These are phyloP conservation scores for Pheucticus melanocephalus DNA, from an alignment of 2,113 vertebrate species.

Conservation along the genomic window DNA sequence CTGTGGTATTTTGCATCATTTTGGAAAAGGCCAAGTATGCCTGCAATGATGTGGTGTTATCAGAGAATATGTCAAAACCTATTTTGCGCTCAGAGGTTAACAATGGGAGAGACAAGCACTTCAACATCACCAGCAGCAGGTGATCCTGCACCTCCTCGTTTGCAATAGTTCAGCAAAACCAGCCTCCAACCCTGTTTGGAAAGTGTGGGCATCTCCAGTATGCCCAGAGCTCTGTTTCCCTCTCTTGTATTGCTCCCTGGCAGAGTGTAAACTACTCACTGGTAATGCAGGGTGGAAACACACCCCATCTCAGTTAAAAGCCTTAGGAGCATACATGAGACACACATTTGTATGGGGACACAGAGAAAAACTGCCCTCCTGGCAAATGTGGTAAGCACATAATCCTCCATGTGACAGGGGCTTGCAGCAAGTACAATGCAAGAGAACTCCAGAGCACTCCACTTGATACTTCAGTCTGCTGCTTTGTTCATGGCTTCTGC, in stretches of 20 bases:
- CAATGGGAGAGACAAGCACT: neutral
- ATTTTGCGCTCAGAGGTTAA: neutral
- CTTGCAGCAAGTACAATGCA: neutral
- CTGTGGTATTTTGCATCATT: conserved; percentile 1
- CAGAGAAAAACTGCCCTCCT: neutral
- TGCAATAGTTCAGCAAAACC: neutral
- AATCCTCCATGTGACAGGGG: neutral
- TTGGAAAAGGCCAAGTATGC: neutral
- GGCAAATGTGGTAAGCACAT: neutral
- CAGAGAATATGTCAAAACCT: neutral
- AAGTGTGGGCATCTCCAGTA: neutral
- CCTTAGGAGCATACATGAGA: neutral
- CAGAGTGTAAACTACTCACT: neutral
- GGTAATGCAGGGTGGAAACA: neutral
- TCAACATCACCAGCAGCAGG: neutral
- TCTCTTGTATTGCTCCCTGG: neutral
- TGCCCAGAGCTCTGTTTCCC: neutral
- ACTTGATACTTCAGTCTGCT: neutral
- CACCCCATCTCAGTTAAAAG: neutral
- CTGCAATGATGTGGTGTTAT: neutral
- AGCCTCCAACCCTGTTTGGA: neutral
- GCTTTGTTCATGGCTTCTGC: neutral
- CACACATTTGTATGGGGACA: neutral
- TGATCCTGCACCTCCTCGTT: neutral
- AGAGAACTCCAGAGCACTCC: neutral